Percentiles rank a stretch among this genome's conserved stretches.
These are phyloP conservation scores for Hydrocynus forskahlii DNA, from an alignment of 2,797 vertebrate species.

Conservation along the genomic window DNA sequence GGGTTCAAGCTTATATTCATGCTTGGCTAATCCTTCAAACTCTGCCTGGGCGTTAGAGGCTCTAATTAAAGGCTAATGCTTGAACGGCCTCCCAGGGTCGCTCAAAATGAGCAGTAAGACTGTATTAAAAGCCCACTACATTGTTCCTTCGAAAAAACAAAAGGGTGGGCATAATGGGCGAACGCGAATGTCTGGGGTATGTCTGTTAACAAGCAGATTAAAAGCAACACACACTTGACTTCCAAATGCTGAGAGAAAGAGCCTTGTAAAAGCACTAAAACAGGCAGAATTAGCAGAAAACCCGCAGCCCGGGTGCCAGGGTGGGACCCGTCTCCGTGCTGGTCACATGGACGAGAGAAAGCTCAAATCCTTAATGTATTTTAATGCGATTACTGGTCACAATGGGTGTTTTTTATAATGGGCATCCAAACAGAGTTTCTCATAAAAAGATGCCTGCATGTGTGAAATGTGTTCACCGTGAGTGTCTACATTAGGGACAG, in stretches of 20 bases:
- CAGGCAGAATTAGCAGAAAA: conserved; percentile 61
- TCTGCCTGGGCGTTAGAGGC: not conserved
- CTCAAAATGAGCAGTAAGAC: conserved; percentile 61
- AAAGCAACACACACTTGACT: conserved; percentile 39
- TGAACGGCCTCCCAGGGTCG: conserved; percentile 47
- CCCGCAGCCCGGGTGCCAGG: conserved; percentile 60
- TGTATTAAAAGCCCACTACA: conserved; percentile 63
- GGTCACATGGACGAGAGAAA: conserved; percentile 51
- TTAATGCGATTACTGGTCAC: conserved; percentile 64
- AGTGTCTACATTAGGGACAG: conserved; percentile 29
- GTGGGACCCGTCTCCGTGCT: conserved; percentile 49
- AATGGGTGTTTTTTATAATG: conserved; percentile 55
- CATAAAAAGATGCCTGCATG: not conserved
- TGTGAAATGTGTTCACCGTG: conserved; percentile 16
- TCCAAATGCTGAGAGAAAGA: conserved; percentile 56
- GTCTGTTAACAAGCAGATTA: conserved; percentile 46
- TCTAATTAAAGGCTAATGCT: conserved; percentile 45
- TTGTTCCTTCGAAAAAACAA: conserved; percentile 58
- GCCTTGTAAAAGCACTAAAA: conserved; percentile 63
- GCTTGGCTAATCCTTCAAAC: conserved; percentile 25
- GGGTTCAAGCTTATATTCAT: conserved; percentile 18
- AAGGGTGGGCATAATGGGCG: conserved; percentile 22
- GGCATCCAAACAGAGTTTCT: conserved; percentile 40
- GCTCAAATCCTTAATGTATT: conserved; percentile 61
- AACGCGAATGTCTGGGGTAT: conserved; percentile 27